Percentiles rank a stretch among this genome's conserved stretches.
Conservation (phyloP, 37 sponge, comb jelly and placozoan species). For the Hexactinellida sp. region DNA sequence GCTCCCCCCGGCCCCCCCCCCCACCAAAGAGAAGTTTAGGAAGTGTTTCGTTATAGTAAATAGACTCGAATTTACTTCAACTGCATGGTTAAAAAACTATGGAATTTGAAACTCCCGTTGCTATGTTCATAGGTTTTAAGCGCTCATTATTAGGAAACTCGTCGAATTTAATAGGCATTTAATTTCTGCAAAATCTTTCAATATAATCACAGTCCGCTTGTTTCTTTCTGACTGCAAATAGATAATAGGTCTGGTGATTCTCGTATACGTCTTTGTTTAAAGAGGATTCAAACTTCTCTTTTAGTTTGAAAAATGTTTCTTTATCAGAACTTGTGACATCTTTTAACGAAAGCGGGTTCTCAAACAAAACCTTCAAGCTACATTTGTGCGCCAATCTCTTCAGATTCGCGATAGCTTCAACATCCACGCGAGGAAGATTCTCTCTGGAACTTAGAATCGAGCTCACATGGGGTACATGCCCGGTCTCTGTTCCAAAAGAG, state of each 20-base stretch:
- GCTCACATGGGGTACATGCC: neutral
- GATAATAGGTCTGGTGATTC: neutral
- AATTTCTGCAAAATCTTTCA: too few species aligned
- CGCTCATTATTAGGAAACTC: too few species aligned
- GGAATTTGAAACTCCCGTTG: too few species aligned
- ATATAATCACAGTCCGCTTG: too few species aligned
- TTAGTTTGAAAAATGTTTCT: neutral
- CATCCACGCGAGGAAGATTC: neutral
- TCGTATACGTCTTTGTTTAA: neutral
- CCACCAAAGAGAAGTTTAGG: too few species aligned
- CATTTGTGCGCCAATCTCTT: neutral
- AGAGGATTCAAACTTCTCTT: neutral
- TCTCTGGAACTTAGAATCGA: neutral
- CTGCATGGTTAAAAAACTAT: too few species aligned
- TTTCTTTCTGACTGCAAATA: neutral
- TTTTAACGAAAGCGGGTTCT: neutral
- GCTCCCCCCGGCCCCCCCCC: too few species aligned
- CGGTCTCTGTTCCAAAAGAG: neutral
- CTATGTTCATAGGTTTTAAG: too few species aligned
- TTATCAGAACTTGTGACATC: neutral
- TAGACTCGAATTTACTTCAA: too few species aligned
- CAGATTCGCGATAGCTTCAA: neutral
- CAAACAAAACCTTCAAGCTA: neutral
- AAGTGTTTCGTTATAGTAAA: too few species aligned
- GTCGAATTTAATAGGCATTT: too few species aligned